phyloP scores from a whole-genome alignment of 2,113 vertebrate species.

The Sylvilagus bachmani region DNA sequence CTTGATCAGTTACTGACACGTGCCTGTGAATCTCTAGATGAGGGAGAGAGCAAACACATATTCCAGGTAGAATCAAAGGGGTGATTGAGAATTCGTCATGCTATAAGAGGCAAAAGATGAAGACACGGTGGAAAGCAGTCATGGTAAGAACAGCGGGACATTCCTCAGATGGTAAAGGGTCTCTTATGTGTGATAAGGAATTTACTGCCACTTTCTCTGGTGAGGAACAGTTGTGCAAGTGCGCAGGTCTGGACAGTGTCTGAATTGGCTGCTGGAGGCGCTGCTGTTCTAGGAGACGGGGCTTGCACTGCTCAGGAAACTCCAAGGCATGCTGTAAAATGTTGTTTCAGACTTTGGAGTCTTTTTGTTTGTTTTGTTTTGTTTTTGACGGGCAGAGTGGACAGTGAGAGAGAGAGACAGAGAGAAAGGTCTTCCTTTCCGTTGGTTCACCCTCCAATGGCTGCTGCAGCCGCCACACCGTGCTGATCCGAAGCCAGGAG shows the following conservation, averaged over 20 bases:
- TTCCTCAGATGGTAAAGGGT: neutral
- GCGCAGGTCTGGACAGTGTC: neutral
- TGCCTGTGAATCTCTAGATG: neutral
- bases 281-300: neutral
- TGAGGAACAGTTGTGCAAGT: neutral
- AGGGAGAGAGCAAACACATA: neutral
- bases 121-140: neutral
- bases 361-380: neutral
- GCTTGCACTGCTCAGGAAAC: neutral
- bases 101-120: neutral
- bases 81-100: neutral
- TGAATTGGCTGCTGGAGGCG: neutral
- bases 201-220: neutral
- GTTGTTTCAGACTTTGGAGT: neutral
- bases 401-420: too few species aligned
- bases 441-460: too few species aligned
- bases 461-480: too few species aligned
- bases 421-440: too few species aligned
- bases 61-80: neutral
- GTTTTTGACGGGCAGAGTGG: too few species aligned
- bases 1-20: neutral
- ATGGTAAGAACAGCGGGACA: neutral
- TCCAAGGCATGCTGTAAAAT: neutral
- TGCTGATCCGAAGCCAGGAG: too few species aligned
- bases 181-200: neutral